These are phyloP conservation scores for Nowickia ferox DNA, from an alignment of 2,888 invertebrate genomes.

Conservation along the genomic window DNA sequence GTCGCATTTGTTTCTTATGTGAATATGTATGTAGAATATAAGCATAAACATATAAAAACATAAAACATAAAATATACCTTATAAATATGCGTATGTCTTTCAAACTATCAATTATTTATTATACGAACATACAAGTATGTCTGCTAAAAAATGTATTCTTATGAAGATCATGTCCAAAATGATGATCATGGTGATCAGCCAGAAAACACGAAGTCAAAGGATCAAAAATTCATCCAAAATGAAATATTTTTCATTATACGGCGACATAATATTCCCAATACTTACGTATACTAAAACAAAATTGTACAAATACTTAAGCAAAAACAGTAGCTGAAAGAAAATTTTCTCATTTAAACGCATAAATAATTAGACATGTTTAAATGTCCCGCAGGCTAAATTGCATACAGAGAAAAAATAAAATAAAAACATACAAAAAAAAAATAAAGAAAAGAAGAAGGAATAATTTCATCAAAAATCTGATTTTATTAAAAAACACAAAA, in stretches of 20 bases:
- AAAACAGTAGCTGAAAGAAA: conserved; percentile 69
- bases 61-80: conserved; percentile 35
- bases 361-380: conserved; percentile 74
- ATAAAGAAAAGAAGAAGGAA: conserved; percentile 37
- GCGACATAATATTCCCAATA: conserved; percentile 69
- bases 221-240: conserved; percentile 70
- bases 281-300: conserved; percentile 24
- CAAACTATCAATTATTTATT: conserved; percentile 71
- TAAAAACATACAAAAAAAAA: too few species aligned
- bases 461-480: conserved; percentile 70
- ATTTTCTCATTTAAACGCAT: conserved; percentile 74
- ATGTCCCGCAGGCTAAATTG: conserved; percentile 72
- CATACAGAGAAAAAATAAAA: conserved; percentile 1
- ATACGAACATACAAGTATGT: conserved; percentile 42
- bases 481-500: conserved; percentile 62
- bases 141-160: conserved; percentile 44
- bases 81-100: conserved; percentile 69
- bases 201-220: conserved; percentile 70
- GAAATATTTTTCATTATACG: conserved; percentile 70
- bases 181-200: conserved; percentile 72
- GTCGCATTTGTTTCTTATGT: not conserved
- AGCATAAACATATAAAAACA: not conserved
- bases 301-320: conserved; percentile 43
- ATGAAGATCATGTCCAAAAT: conserved; percentile 65
- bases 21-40: not conserved